Conservation (phyloP, 1,140 invertebrate species). For the Hormaphis cornu region DNA sequence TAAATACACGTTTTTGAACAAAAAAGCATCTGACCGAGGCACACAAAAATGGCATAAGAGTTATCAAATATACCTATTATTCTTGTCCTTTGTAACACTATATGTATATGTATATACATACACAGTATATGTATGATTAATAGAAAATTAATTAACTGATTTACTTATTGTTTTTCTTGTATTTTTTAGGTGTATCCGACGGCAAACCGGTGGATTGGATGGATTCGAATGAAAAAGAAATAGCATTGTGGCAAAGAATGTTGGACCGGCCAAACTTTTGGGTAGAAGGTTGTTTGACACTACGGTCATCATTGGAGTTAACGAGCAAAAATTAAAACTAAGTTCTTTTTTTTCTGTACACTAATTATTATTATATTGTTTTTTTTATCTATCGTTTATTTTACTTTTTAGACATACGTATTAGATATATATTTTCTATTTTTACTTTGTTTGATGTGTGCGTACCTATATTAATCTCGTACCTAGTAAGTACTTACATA, state of each 20-base stretch:
- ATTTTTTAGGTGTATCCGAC: constrained; percentile 64
- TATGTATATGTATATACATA: neutral
- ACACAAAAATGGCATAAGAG: too few relatives aligned
- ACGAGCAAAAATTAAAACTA: constrained; percentile 34
- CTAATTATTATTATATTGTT: too few relatives aligned
- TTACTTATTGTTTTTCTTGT: neutral
- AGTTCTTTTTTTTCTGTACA: neutral
- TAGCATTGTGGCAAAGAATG: constrained; percentile 88
- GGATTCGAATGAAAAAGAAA: constrained; percentile 84
- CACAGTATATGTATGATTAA: neutral
- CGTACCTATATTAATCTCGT: neutral
- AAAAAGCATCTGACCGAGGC: too few relatives aligned
- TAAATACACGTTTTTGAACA: too few relatives aligned
- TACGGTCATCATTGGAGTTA: constrained; percentile 64
- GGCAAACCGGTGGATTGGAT: constrained; percentile 85
- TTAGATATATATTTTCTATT: neutral
- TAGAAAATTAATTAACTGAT: neutral
- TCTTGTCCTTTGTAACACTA: too few relatives aligned
- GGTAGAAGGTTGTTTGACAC: constrained; percentile 80
- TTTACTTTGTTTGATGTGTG: neutral
- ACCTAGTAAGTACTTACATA: too few relatives aligned
- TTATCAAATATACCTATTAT: too few relatives aligned
- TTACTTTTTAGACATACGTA: neutral
- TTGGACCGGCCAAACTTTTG: constrained; percentile 86
- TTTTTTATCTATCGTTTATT: neutral